Evolutionary conservation across 92 coral and sea anemone genomes (phyloP).

Genomic region (Scolanthus callimorphus): DNA sequence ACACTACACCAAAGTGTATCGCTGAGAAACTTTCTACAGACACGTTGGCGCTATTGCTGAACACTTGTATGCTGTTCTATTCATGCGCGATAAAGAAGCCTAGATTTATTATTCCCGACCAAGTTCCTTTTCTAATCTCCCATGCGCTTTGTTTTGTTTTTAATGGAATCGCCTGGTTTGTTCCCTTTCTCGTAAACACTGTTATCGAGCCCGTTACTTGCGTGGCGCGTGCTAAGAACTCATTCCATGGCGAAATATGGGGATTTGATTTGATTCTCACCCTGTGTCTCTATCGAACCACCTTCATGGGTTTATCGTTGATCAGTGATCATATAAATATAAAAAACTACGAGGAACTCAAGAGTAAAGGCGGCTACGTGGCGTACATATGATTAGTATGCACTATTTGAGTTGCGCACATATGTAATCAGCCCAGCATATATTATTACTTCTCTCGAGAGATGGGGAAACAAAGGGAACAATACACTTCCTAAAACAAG

Average conservation of each 20-base stretch:
- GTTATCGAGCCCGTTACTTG: not conserved
- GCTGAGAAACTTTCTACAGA: not conserved
- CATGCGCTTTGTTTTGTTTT: conserved; percentile 12
- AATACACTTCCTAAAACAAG: too few relatives aligned
- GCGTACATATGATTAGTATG: conserved; percentile 2
- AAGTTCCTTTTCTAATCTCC: conserved; percentile 10
- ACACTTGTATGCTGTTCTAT: not conserved
- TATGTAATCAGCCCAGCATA: too few relatives aligned
- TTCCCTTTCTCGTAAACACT: not conserved
- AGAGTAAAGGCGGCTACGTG: not conserved
- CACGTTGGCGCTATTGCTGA: conserved; percentile 2
- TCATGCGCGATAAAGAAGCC: too few relatives aligned
- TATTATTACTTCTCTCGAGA: too few relatives aligned
- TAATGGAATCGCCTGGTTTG: conserved; percentile 19
- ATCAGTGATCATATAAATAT: conserved; percentile 11
- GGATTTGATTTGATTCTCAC: conserved; percentile 14
- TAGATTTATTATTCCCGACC: not conserved
- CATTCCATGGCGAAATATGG: not conserved
- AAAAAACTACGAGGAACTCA: conserved; percentile 8
- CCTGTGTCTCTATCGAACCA: conserved; percentile 4
- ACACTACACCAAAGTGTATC: not conserved
- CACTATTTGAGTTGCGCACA: too few relatives aligned
- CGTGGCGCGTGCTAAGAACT: not conserved
- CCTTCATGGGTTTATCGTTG: conserved; percentile 14
- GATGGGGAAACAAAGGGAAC: too few relatives aligned